These are phyloP conservation scores for Brachymystax lenok DNA, from an alignment of 2,797 vertebrate genomes.

Conservation along the genomic window DNA sequence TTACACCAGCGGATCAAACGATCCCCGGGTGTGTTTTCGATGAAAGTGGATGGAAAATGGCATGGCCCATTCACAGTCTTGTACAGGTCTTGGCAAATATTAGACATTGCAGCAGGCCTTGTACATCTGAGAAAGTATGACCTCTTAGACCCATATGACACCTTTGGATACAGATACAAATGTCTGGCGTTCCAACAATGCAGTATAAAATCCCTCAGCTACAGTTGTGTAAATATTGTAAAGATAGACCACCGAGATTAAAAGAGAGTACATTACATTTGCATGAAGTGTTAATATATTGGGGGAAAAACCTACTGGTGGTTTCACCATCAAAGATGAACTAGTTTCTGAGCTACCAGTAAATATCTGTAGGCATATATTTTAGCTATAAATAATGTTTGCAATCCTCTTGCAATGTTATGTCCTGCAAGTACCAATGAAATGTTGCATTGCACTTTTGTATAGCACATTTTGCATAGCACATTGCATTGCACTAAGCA, in stretches of 20 bases:
- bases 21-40: constrained; percentile 39
- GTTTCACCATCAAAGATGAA: not conserved
- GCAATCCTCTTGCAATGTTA: not conserved
- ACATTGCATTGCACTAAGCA: not conserved
- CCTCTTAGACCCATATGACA: not conserved
- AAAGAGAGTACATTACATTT: not conserved
- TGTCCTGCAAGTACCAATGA: not conserved
- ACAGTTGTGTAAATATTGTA: not conserved
- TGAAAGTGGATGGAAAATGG: constrained; percentile 47
- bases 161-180: not conserved
- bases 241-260: not conserved
- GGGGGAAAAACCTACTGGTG: not conserved
- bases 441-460: not conserved
- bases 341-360: not conserved
- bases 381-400: not conserved
- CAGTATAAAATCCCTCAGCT: not conserved
- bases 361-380: not conserved
- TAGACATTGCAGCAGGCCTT: not conserved
- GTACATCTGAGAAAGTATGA: not conserved
- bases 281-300: not conserved
- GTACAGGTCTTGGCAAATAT: constrained; percentile 18
- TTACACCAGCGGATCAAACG: constrained; percentile 69
- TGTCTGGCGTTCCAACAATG: not conserved
- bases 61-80: constrained; percentile 31
- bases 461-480: not conserved